These are phyloP conservation scores for Pangasius djambal DNA, from an alignment of 2,797 vertebrate species.

Conservation along the genomic window DNA sequence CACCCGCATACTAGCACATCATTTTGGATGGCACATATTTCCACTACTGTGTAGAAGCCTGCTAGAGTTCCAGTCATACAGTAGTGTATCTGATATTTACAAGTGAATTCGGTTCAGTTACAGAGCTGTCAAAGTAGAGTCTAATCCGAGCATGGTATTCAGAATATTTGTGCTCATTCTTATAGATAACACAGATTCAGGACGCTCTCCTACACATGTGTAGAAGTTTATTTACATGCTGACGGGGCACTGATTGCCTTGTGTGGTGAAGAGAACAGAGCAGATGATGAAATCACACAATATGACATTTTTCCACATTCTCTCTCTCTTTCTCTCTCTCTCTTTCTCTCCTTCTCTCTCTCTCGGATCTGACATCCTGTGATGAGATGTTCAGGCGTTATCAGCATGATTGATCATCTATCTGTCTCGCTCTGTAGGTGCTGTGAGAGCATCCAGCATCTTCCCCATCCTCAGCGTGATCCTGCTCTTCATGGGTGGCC, in stretches of 20 bases:
- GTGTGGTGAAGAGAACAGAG: background rate
- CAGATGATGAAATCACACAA: constrained; percentile 4
- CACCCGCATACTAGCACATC: background rate
- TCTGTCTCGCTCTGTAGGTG: constrained; percentile 76
- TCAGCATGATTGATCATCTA: background rate
- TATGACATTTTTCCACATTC: background rate
- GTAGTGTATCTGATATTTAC: background rate
- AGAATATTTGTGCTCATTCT: background rate
- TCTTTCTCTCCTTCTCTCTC: background rate
- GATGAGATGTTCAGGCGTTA: constrained; percentile 26
- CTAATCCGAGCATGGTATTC: background rate
- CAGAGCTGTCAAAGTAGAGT: background rate
- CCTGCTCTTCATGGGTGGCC: constrained; percentile 98
- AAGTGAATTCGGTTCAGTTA: background rate
- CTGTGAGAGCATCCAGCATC: constrained; percentile 95
- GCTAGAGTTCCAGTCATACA: background rate
- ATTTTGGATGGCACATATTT: background rate
- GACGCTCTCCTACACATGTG: background rate
- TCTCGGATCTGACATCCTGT: background rate
- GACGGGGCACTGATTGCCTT: background rate
- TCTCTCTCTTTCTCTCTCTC: constrained; percentile 21
- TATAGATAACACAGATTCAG: background rate
- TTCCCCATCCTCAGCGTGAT: constrained; percentile 99
- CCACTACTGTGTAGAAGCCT: background rate
- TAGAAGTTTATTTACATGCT: constrained; percentile 5